Evolutionary conservation across 2,113 vertebrate genomes (phyloP), one percentile per base, ranked within the genome.

Genomic region (Corynorhinus townsendii): DNA sequence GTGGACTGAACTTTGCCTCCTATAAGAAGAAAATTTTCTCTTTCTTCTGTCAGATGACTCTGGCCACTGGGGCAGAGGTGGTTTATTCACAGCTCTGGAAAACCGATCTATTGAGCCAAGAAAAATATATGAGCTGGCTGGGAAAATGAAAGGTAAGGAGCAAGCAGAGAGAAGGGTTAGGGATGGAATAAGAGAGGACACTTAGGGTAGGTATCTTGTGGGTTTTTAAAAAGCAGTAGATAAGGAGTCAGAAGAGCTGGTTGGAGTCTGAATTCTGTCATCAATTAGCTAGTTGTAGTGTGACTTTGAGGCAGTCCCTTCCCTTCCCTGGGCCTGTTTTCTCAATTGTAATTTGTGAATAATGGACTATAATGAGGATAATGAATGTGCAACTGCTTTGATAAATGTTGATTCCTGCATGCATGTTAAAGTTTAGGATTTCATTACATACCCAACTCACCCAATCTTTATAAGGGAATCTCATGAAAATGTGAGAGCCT

Each of bases 31-130:
- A 81, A 7, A 16, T 76, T 17, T 93, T 92, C 66, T 92, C 30
- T 92, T 90, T 94, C 38, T 93, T 66, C 79, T 62, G 17, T 92
- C 73, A 99, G 99, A 99, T 98, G 99, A 99, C 94, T 99, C 99
- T 0, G 99, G 99, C 66, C 95, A 47, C 33, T 99, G 99, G 99
- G 99, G 99, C 72, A 98, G 98, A 90, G 99, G 99, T 52, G 99
- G 99, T 84, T 97, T 99, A 89, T 99, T 99, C 95, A 99, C 99
- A 11, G 99, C 99, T 66, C 98, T 99, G 93, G 98, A 99, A 94
- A 91, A 97, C 83, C 98, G 99, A 89, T 99, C 99, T 20, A 98
- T 98, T 90, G 98, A 99, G 95, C 99, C 99, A 59, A 98, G 98
- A 33, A 99, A 98, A 96, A 97, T 98, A 38, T 99, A 99, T 28